phyloP scores from a whole-genome alignment of 2,888 invertebrate species.

The Mythimna vitellina region DNA sequence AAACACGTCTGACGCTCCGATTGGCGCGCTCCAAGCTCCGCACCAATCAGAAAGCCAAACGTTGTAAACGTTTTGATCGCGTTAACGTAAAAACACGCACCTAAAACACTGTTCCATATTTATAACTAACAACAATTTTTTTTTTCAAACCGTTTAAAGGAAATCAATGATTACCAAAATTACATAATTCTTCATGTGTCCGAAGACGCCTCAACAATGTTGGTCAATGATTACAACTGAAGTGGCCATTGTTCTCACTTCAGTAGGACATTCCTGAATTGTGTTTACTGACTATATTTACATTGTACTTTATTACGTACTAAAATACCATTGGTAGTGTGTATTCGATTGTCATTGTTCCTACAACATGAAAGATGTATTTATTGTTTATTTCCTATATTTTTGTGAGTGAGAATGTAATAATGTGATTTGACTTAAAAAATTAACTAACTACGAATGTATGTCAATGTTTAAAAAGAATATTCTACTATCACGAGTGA shows the following conservation, averaged over 20 bases:
- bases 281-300: conserved; percentile 2
- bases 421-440: neutral
- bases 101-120: no score
- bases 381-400: neutral
- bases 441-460: no score
- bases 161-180: conserved; percentile 42
- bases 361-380: neutral
- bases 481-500: no score
- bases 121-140: conserved; percentile 1
- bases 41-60: no score
- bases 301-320: neutral
- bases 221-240: conserved; percentile 12
- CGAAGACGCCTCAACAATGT: conserved; percentile 8
- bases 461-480: no score
- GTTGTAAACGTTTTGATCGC: no score
- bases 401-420: neutral
- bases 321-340: conserved; percentile 1
- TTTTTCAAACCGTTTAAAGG: conserved; percentile 13
- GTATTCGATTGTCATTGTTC: conserved; percentile 5
- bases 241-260: conserved; percentile 45
- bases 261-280: conserved; percentile 28
- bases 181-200: conserved; percentile 1
- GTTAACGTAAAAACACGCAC: no score
- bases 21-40: no score
- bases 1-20: no score